phyloP scores from a whole-genome alignment of 1,140 invertebrate species.

The Papilio polytes region DNA sequence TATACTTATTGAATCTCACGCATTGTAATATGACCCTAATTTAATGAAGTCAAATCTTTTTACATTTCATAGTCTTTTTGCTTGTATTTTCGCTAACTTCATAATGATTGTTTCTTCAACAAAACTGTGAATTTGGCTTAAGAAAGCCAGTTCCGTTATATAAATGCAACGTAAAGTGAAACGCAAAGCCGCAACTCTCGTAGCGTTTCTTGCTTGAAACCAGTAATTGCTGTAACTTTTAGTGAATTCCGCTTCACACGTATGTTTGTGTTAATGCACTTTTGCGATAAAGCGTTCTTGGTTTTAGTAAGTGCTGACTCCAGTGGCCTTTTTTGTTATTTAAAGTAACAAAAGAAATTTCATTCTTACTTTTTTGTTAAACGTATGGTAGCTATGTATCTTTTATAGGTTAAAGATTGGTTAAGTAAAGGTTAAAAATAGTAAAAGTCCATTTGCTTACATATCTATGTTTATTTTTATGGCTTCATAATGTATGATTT shows the following conservation, averaged over 20 bases:
- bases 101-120: background rate
- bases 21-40: too few relatives aligned
- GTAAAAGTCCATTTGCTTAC: too few relatives aligned
- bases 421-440: too few relatives aligned
- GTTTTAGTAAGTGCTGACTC: background rate
- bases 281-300: background rate
- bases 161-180: constrained; percentile 16
- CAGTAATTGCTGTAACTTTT: constrained; percentile 26
- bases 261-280: constrained; percentile 7
- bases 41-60: too few relatives aligned
- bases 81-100: too few relatives aligned
- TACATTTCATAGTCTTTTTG: too few relatives aligned
- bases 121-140: background rate
- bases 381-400: too few relatives aligned
- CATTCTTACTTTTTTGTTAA: background rate
- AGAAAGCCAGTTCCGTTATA: background rate
- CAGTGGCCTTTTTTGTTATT: background rate
- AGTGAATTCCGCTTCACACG: background rate
- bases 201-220: constrained; percentile 19
- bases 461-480: too few relatives aligned
- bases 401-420: too few relatives aligned
- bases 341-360: background rate
- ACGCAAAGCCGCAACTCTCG: background rate
- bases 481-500: too few relatives aligned
- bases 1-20: too few relatives aligned